Base-by-base conservation (phyloP, 1,140 invertebrate genomes). In the Pollicipes pollicipes region DNA sequence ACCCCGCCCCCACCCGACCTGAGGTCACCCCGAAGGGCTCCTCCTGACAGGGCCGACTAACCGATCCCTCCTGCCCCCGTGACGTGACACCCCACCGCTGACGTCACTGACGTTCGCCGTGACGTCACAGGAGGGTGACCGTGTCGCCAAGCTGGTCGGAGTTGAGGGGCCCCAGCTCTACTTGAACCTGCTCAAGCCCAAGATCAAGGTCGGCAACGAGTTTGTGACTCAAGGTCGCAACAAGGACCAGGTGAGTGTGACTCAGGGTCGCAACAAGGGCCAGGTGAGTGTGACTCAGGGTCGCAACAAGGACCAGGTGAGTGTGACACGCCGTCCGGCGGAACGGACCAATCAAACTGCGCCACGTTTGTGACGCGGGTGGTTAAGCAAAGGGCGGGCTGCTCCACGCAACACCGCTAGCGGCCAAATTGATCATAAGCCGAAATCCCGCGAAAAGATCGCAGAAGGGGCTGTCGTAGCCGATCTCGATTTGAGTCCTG, bases 31-130 rank as follows among this genome's bases (percentile, higher is more conserved):
- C 35, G 35, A 6, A 17, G 6, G 17, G 35, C 35, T 35, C 6
- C 6, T 35, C 6, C 17, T 17, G 35, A 6, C 6, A 17, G 35
- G 35, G 35, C 6, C 6, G 89, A 94, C 76, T 96, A 98, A 82
- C 91, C 95, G 82, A 16, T 77, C 79, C 72, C 74, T 69, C 26
- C 78, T 77, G 71, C 76, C 77, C 82, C 66, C 83, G 83, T 68
- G 82, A 83, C 70, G 82, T 83, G 75, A 78, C 79, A 31, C 79
- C 82, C 70, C 76, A 76, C 76, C 78, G 72, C 73, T 79, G 82
- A 28, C 85, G 86, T 74, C 79, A 81, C 70, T 84, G 86, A 37
- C 84, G 86, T 72, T 84, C 24, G 45, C 13, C 45, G 45, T 21
- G 13, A 58, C 45, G n/a, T 21, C 45, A 21, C 45, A 58, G 85